A percentile compares a stretch with the other conserved stretches of the same genome.
Evolutionary conservation across 92 coral and sea anemone genomes (phyloP).

Genomic region (Phenganax marumi): DNA sequence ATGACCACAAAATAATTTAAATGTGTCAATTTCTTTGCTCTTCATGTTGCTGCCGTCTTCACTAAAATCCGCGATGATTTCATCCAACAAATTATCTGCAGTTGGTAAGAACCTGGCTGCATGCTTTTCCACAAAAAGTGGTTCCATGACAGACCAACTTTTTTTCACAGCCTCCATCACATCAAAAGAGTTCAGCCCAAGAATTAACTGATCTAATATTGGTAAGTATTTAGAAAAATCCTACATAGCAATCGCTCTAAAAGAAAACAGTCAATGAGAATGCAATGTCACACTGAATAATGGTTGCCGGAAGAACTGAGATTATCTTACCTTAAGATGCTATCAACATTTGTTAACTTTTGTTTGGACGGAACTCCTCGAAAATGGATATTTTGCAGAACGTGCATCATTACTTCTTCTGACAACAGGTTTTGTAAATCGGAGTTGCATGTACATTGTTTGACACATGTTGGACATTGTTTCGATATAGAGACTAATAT

Average conservation of each 20-base stretch:
- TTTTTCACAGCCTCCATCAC: constrained; percentile 49
- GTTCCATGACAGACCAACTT: constrained; percentile 41
- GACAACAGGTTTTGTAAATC: constrained; percentile 56
- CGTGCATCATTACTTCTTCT: constrained; percentile 61
- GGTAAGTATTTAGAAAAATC: constrained; percentile 53
- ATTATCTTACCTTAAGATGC: constrained; percentile 48
- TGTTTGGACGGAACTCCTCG: constrained; percentile 62
- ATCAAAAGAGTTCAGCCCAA: constrained; percentile 37
- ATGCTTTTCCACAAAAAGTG: constrained; percentile 54
- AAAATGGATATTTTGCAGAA: constrained; percentile 49
- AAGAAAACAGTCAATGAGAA: not conserved
- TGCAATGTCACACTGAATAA: constrained; percentile 14
- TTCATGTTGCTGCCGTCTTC: constrained; percentile 68
- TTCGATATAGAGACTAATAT: too few relatives aligned
- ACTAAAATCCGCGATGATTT: constrained; percentile 53
- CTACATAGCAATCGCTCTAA: constrained; percentile 62
- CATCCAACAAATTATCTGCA: constrained; percentile 56
- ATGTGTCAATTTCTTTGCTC: constrained; percentile 54
- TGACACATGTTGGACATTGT: too few relatives aligned
- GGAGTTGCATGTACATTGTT: constrained; percentile 50
- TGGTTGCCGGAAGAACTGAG: not conserved
- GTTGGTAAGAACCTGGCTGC: constrained; percentile 52
- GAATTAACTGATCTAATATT: constrained; percentile 26
- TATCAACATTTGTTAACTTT: constrained; percentile 46
- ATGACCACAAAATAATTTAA: constrained; percentile 48